Conservation (phyloP, 1,140 invertebrate species). For the Bombyx mandarina region DNA sequence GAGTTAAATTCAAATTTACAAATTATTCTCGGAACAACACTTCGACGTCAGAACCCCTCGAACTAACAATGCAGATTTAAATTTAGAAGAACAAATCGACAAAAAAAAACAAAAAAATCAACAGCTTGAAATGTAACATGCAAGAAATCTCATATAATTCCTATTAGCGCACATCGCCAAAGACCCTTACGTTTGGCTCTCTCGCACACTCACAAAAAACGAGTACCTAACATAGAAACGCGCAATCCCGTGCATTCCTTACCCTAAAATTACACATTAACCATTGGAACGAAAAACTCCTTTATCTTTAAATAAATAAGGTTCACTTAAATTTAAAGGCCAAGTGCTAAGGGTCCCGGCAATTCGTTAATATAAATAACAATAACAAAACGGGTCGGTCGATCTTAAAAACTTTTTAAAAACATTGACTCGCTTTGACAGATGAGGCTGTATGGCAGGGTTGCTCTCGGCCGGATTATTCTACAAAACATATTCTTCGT, state of each 20-base stretch:
- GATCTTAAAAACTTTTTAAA: conserved; percentile 51
- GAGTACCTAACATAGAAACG: conserved; percentile 51
- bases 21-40: neutral
- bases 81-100: neutral
- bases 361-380: conserved; percentile 67
- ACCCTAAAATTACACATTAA: conserved; percentile 34
- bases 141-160: conserved; percentile 50
- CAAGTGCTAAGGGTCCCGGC: conserved; percentile 62
- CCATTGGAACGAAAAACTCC: conserved; percentile 16
- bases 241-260: conserved; percentile 60
- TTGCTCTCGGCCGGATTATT: conserved; percentile 37
- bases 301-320: conserved; percentile 1
- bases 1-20: neutral
- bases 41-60: conserved; percentile 10
- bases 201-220: conserved; percentile 56
- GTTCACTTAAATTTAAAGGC: conserved; percentile 24
- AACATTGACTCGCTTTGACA: conserved; percentile 62
- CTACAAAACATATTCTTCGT: too few relatives aligned
- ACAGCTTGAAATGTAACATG: conserved; percentile 18
- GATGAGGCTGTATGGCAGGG: conserved; percentile 36
- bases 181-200: conserved; percentile 34
- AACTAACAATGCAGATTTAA: conserved; percentile 9
- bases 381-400: conserved; percentile 55
- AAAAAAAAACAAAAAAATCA: conserved; percentile 12
- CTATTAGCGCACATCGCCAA: conserved; percentile 63